These are phyloP conservation scores for Nasonia vitripennis DNA, from an alignment of 1,140 invertebrate genomes.

Conservation along the genomic window DNA sequence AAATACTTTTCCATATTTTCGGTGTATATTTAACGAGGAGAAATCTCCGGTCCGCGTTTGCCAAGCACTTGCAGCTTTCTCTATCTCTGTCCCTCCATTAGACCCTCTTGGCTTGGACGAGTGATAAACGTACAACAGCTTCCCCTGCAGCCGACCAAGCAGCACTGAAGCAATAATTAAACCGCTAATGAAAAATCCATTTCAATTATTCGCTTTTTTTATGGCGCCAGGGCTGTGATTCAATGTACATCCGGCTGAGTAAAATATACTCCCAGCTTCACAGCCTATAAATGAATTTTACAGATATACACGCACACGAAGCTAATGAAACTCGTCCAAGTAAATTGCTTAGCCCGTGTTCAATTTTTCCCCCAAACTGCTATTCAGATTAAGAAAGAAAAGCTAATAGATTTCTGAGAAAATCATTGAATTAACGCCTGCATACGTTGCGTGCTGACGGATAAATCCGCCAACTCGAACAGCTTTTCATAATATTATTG, in stretches of 20 bases:
- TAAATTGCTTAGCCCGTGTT: background rate
- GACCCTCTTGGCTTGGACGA: too few species aligned
- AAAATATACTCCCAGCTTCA: too few species aligned
- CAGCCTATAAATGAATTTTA: too few species aligned
- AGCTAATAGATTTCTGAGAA: background rate
- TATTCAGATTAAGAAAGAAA: background rate
- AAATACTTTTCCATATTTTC: background rate
- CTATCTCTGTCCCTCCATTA: too few species aligned
- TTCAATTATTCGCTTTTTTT: slow-evolving; percentile 3
- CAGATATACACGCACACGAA: too few species aligned
- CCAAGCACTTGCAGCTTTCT: slow-evolving; percentile 2
- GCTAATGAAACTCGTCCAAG: background rate
- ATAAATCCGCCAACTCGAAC: background rate
- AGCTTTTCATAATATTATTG: slow-evolving; percentile 6
- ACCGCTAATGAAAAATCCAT: slow-evolving; percentile 17
- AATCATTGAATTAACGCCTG: background rate
- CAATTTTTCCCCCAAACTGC: background rate
- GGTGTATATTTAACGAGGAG: background rate
- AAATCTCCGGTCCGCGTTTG: background rate
- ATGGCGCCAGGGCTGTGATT: background rate
- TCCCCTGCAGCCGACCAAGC: too few species aligned
- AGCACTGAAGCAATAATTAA: slow-evolving; percentile 31
- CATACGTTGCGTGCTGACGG: background rate
- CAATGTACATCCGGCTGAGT: too few species aligned
- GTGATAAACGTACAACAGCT: too few species aligned